Evolutionary conservation across 2,113 vertebrate genomes (phyloP), one percentile per base, ranked within the genome.

Genomic region (Pogonocichla stellata): DNA sequence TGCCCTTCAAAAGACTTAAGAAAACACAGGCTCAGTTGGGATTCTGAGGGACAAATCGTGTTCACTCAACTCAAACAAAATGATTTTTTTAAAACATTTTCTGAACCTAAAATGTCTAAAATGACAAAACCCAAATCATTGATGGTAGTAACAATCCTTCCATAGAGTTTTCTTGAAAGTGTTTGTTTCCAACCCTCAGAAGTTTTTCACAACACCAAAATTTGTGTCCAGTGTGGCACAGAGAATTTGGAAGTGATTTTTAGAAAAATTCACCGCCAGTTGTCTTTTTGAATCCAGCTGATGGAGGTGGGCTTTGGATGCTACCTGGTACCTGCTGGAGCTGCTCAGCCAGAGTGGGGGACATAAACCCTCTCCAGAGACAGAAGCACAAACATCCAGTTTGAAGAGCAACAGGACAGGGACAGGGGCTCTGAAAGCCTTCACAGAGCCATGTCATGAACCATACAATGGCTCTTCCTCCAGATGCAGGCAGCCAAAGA

Each of bases 1-100:
- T 93, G 40, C 20, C 18, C 29, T 93, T 94, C 83, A 65, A 94
- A 93, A 80, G 57, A 53, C 20, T 53, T 67, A 57, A 33, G 29
- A 90, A 94, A 92, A 86, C 43, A 88, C 6, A 61, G 34, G 45
- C 25, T 90, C 65, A 71, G 10, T 78, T 48, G 81, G 70, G 57
- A 79, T 74, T 86, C 90, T 2, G 14, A 60, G 36, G 67, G 64
- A 80, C 47, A 82, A 26, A 43, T 17, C 0, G 0, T 62, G 64
- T 51, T 93, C 79, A 22, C 31, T 61, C 24, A 77, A 90, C 58
- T 88, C 67, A 51, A 47, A 40, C 14, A 83, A 70, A 94, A 88
- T 0, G 0, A 12, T 40, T 40, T 40, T 40, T 40, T 40, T 40
- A 12, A 40, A 40, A 40, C 38, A 40, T 40, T 40, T 40, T 40